Evolutionary conservation across 2,797 vertebrate genomes (phyloP).

Genomic region (Danio albolineatus): DNA sequence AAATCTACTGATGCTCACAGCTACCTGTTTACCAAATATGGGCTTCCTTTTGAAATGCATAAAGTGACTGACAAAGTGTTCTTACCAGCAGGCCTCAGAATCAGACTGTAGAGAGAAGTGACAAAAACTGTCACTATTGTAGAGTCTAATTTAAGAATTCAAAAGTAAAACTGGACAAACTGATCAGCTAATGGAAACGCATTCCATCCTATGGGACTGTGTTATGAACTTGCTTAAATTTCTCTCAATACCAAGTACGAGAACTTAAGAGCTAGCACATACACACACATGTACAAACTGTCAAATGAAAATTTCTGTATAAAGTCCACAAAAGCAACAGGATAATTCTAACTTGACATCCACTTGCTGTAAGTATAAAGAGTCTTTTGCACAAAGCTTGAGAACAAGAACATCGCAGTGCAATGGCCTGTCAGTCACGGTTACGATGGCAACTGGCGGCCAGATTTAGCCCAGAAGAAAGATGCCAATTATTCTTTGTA

Average conservation of each 20-base stretch:
- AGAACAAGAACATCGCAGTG: conserved; percentile 51
- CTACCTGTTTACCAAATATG: conserved; percentile 6
- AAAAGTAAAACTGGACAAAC: not conserved
- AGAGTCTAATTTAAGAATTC: not conserved
- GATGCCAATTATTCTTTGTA: conserved; percentile 59
- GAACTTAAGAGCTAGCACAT: not conserved
- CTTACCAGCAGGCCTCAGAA: not conserved
- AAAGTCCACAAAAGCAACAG: not conserved
- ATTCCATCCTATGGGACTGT: no score
- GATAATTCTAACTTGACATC: conserved; percentile 17
- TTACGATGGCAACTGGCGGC: conserved; percentile 60
- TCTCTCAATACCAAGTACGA: not conserved
- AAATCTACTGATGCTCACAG: not conserved
- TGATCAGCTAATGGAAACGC: not conserved
- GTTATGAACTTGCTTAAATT: not conserved
- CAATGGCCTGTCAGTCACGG: conserved; percentile 57
- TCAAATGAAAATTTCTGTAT: not conserved
- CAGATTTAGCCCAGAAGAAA: conserved; percentile 58
- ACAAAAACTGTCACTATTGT: not conserved
- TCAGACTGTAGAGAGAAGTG: not conserved
- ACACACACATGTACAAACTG: not conserved
- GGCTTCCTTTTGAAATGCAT: not conserved
- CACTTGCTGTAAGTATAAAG: conserved; percentile 32
- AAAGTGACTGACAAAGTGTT: not conserved
- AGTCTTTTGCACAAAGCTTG: conserved; percentile 44